These are phyloP conservation scores for Lagenorhynchus albirostris DNA, from an alignment of 2,113 vertebrate genomes.

Conservation along the genomic window DNA sequence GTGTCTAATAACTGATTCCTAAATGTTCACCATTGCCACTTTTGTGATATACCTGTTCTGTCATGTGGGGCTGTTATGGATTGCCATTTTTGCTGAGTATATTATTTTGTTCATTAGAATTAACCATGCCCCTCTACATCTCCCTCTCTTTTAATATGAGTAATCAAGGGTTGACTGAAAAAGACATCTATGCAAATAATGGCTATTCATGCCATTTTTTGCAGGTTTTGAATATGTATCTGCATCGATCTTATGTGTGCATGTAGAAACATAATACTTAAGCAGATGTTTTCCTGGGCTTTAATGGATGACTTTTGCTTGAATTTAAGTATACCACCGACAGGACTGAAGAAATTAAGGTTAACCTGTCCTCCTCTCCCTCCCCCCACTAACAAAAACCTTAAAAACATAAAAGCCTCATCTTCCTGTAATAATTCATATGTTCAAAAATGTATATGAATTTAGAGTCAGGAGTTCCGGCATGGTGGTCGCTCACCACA, in stretches of 20 bases:
- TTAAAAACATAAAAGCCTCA: constrained; percentile 26
- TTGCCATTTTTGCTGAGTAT: background rate
- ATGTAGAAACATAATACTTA: background rate
- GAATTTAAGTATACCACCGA: constrained; percentile 15
- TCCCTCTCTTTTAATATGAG: constrained; percentile 40
- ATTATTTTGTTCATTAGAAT: constrained; percentile 35
- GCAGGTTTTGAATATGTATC: background rate
- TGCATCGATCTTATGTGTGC: background rate
- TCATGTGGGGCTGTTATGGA: background rate
- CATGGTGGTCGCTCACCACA: background rate
- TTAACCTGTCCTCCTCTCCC: background rate
- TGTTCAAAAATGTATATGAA: background rate
- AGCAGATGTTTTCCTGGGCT: constrained; percentile 30
- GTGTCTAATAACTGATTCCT: background rate
- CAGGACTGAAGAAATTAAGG: background rate
- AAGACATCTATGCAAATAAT: background rate
- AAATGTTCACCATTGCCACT: background rate
- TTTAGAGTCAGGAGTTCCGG: background rate
- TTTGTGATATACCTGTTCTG: background rate
- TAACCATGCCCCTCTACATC: background rate
- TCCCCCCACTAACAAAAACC: background rate
- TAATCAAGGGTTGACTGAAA: constrained; percentile 3
- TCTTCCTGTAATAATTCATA: background rate
- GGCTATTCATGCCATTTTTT: background rate
- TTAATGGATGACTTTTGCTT: constrained; percentile 9